Evolutionary conservation across 1,140 invertebrate species (phyloP).

Genomic region (Stegodyphus mimosarum): DNA sequence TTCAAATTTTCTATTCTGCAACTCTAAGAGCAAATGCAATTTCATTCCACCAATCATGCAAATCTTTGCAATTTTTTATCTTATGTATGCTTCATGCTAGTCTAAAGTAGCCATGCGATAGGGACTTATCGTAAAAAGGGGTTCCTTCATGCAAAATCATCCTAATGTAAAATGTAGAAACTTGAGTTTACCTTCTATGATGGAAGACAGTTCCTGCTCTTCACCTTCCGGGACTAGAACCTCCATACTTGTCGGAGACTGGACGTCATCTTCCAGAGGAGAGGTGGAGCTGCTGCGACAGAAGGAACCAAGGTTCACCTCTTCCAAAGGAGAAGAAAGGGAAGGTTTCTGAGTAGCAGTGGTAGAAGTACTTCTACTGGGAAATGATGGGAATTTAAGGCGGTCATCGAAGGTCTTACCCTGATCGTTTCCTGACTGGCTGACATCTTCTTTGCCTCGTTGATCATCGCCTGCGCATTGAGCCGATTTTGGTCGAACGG

Average conservation of each 20-base stretch:
- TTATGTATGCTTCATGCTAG: too few species aligned
- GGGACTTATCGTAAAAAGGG: too few species aligned
- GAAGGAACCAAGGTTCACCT: constrained; percentile 61
- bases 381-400: constrained; percentile 29
- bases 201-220: constrained; percentile 51
- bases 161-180: too few species aligned
- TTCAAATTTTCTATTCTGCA: too few species aligned
- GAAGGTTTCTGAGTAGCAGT: not conserved
- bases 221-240: constrained; percentile 53
- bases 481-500: not conserved
- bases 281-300: constrained; percentile 56
- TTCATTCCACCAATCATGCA: too few species aligned
- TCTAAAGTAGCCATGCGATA: too few species aligned
- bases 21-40: too few species aligned
- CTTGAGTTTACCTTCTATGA: constrained; percentile 54
- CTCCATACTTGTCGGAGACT: constrained; percentile 58
- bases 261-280: constrained; percentile 50
- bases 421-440: constrained; percentile 5
- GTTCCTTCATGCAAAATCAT: too few species aligned
- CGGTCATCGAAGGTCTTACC: constrained; percentile 54
- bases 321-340: constrained; percentile 36
- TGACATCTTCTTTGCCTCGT: not conserved
- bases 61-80: too few species aligned
- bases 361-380: constrained; percentile 28
- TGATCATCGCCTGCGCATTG: not conserved